Evolutionary conservation across 1,140 invertebrate species (phyloP).

Genomic region (Micrasema minimum): DNA sequence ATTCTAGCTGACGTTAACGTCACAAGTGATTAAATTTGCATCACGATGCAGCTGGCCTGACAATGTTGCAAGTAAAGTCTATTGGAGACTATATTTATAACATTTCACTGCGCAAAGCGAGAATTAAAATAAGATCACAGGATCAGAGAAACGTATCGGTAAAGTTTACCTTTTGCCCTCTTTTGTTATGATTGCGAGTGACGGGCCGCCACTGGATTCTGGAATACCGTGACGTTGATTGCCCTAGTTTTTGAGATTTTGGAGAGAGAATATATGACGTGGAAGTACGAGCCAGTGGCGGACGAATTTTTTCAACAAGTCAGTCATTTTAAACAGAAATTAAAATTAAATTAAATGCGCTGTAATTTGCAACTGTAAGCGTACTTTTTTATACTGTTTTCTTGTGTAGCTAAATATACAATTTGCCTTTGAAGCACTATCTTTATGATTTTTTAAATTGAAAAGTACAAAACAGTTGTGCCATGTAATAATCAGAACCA

Average conservation of each 20-base stretch:
- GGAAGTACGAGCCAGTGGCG: no score
- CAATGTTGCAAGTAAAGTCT: slow-evolving; percentile 1
- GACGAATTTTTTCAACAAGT: no score
- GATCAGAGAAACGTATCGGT: not conserved
- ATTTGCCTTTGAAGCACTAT: no score
- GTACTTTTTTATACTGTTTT: no score
- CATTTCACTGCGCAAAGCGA: not conserved
- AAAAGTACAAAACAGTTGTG: no score
- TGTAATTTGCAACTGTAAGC: no score
- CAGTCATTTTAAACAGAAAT: no score
- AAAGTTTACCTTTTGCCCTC: not conserved
- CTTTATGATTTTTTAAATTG: no score
- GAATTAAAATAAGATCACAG: slow-evolving; percentile 6
- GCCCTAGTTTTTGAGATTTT: slow-evolving; percentile 1
- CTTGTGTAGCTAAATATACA: no score
- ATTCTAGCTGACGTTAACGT: not conserved
- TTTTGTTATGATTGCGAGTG: slow-evolving; percentile 7
- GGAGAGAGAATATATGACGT: not conserved
- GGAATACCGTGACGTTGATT: slow-evolving; percentile 7
- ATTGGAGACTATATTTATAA: slow-evolving; percentile 2
- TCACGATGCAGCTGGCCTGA: slow-evolving; percentile 12
- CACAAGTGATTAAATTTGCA: slow-evolving; percentile 13
- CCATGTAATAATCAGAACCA: no score
- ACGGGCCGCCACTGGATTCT: not conserved
- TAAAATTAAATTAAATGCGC: no score